phyloP scores from a whole-genome alignment of 2,113 vertebrate genomes.

The Accipiter virgatus region DNA sequence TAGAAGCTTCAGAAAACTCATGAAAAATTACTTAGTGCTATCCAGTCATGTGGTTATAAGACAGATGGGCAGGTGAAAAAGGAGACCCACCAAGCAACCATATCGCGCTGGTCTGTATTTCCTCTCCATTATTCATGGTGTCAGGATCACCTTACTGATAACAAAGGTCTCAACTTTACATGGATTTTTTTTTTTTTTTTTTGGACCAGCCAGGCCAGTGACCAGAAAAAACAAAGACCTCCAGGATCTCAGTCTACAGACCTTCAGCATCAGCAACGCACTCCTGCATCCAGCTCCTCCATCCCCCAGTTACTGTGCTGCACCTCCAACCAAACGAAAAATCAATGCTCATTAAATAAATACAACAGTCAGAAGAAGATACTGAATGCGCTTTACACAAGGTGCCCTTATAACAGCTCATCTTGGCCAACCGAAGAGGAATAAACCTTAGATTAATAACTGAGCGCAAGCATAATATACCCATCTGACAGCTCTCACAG shows the following conservation, averaged over 20 bases:
- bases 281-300: not conserved
- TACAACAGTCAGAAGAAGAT: not conserved
- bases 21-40: slow-evolving; percentile 81
- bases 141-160: slow-evolving; percentile 88
- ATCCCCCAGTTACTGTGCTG: not conserved
- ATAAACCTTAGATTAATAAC: not conserved
- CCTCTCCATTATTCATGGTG: slow-evolving; percentile 93
- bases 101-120: slow-evolving; percentile 75
- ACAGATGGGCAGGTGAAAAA: slow-evolving; percentile 81
- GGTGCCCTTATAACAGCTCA: not conserved
- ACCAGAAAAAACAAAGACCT: not conserved
- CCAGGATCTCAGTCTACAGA: not conserved
- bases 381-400: not conserved
- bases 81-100: slow-evolving; percentile 78
- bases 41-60: slow-evolving; percentile 74
- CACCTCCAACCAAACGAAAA: not conserved
- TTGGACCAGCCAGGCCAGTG: not conserved
- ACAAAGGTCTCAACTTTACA: slow-evolving; percentile 74
- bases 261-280: not conserved
- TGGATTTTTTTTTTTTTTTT: not conserved
- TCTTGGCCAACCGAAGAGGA: not conserved
- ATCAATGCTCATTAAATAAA: not conserved
- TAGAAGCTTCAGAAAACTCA: slow-evolving; percentile 72
- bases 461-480: not conserved
- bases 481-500: not conserved